Percentiles rank a stretch among this genome's conserved stretches.
phyloP scores from a whole-genome alignment of 2,113 vertebrate genomes.

The Hippopotamus amphibius region DNA sequence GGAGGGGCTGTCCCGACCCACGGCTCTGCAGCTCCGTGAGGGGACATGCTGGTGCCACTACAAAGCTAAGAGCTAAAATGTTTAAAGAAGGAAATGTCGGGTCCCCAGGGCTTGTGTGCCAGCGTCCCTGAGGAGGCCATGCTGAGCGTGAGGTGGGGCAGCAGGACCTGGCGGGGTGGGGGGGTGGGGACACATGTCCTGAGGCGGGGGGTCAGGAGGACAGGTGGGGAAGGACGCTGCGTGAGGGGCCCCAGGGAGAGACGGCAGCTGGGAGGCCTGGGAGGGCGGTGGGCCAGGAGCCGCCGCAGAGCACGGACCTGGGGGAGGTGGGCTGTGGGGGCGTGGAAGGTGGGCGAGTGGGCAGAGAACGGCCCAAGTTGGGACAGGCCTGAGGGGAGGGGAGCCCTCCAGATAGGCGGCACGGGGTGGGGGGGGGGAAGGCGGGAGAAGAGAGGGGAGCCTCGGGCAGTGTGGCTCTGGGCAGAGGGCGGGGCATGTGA shows the following conservation, averaged over 20 bases:
- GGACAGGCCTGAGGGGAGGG: not conserved
- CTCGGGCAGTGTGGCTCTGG: not conserved
- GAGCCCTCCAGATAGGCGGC: not conserved
- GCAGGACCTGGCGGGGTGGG: too few species aligned
- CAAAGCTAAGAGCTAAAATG: not conserved
- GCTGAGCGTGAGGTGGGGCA: not conserved
- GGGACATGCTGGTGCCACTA: not conserved
- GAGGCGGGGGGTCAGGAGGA: not conserved
- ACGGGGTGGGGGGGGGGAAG: too few species aligned
- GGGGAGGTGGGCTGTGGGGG: not conserved
- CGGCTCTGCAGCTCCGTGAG: not conserved
- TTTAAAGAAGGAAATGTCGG: not conserved
- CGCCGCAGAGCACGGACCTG: not conserved
- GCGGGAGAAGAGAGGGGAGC: not conserved
- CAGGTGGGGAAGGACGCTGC: not conserved
- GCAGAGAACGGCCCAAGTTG: not conserved
- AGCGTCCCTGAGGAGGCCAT: not conserved
- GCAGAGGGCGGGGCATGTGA: not conserved
- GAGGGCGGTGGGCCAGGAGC: not conserved
- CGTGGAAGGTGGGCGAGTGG: too few species aligned
- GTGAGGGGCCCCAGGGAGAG: not conserved
- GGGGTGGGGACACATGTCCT: not conserved
- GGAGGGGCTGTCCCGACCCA: not conserved
- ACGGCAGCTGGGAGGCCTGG: not conserved
- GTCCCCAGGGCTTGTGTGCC: not conserved